Conservation (phyloP, 2,888 invertebrate genomes). For the Lepetodrilus schrolli region DNA sequence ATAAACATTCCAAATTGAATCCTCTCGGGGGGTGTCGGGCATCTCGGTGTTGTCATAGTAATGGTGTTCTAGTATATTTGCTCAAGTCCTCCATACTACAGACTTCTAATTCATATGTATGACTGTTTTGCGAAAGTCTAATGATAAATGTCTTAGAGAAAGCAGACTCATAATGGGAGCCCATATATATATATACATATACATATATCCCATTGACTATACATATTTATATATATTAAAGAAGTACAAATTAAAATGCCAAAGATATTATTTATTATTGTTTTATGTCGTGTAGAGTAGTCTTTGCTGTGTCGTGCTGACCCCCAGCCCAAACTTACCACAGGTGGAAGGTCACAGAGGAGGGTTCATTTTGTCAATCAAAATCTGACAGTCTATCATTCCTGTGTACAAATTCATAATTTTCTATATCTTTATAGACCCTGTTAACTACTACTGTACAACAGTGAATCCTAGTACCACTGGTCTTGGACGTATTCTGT, state of each 20-base stretch:
- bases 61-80: slow-evolving; percentile 2
- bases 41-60: background rate
- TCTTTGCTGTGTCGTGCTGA: background rate
- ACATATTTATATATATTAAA: too few relatives aligned
- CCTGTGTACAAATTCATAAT: slow-evolving; percentile 21
- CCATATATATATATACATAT: too few relatives aligned
- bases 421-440: slow-evolving; percentile 17
- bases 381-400: slow-evolving; percentile 2
- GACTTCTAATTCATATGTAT: too few relatives aligned
- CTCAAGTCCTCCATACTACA: too few relatives aligned
- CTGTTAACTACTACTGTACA: background rate
- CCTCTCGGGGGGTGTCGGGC: background rate
- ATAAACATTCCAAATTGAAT: slow-evolving; percentile 18
- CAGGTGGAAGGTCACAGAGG: background rate
- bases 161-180: too few relatives aligned
- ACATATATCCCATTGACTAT: too few relatives aligned
- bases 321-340: background rate
- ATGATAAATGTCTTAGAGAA: too few relatives aligned
- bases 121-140: too few relatives aligned
- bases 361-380: background rate
- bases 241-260: background rate
- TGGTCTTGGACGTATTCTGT: background rate
- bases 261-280: slow-evolving; percentile 24
- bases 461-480: background rate
- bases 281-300: slow-evolving; percentile 19